Evolutionary conservation across 2,888 invertebrate species (phyloP), one percentile per base, ranked within the genome.

Genomic region (Diarsia mendica): DNA sequence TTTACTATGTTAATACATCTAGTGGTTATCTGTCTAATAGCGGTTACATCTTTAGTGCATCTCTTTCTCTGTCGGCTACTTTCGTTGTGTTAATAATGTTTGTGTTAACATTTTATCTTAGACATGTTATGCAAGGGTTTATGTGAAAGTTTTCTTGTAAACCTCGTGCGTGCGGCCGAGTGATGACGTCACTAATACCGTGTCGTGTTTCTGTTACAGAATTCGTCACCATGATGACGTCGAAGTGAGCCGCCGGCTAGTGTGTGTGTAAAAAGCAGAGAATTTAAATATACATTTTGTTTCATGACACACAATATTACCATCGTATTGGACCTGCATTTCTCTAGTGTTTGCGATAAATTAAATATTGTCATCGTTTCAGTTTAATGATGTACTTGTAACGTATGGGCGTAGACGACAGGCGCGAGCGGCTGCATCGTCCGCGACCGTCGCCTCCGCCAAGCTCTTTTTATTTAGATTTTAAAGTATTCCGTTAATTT

Each of bases 141-240:
- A 87, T 90, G 90, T 90, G 88, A 85, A 81, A 84, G 68, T 75
- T 82, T 88, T 87, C 82, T 71, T 75, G 87, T 84, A 82, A 82
- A 74, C 79, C 80, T 78, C 82, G 33, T 78, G 71, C 55, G 60
- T 67, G 46, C 64, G 51, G 51, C 72, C 55, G 48, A 2, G 48
- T 51, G 67, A 18, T 48, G 39, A 79, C 70, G 48, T 10, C 39
- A 81, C 89, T 93, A 89, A 93, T 89, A 80, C 64, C 4, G 9
- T 48, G 74, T 70, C 75, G 78, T 85, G 84, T 90, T 88, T 93
- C 91, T 94, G 94, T 98, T 98, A 53, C 98, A 99, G 99, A 99
- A 98, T 99, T 99, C 97, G 99, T 99, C 98, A 99, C 99, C 97
- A 99, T 99, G 99, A 99, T 99, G 99, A 99, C 99, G 97, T 99